Evolutionary conservation across 2,113 vertebrate species (phyloP), one percentile per base, ranked within the genome.

Genomic region (Melanotaenia duboulayi): DNA sequence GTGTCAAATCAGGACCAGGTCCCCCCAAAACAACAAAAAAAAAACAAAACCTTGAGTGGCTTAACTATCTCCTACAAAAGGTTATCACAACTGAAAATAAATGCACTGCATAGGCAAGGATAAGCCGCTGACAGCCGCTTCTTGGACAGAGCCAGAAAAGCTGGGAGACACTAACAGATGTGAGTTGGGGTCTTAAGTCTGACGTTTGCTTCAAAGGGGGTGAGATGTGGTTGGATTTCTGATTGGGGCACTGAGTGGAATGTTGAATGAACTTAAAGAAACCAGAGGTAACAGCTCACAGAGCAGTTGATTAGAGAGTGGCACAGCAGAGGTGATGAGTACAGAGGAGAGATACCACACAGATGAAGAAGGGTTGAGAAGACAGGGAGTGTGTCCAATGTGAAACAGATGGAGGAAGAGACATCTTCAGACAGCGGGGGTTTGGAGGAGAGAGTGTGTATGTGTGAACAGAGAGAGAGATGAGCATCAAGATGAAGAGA

Each of bases 91-190:
- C 71, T 78, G 25, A 90, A 88, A 81, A 59, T 61, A 83, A 87
- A 92, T 88, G 84, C 75, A 90, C 84, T 91, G 89, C 88, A 92
- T 91, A 91, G 87, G 90, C 83, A 85, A 87, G 59, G 69, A 66
- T 80, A 68, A 84, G 86, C 81, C 54, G 48, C 84, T 72, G 66
- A 74, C 68, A 81, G 73, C 67, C n/a, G 49, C 74, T 82, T 86
- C 68, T 67, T 74, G 76, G 80, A 82, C 68, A 64, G 62, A 75
- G 71, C 73, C 65, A 76, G 68, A 50, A 74, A 62, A 71, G 44
- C 78, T 60, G 63, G 64, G 55, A 39, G 73, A 56, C 32, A 54
- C 17, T 48, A 63, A 46, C 16, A 1, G 49, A 32, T 13, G 4
- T 22, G 69, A 73, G 77, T 10, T 10, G 75, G 63, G 67, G 52